Evolutionary conservation across 2,113 vertebrate species (phyloP).

Genomic region (Entosphenus tridentatus): DNA sequence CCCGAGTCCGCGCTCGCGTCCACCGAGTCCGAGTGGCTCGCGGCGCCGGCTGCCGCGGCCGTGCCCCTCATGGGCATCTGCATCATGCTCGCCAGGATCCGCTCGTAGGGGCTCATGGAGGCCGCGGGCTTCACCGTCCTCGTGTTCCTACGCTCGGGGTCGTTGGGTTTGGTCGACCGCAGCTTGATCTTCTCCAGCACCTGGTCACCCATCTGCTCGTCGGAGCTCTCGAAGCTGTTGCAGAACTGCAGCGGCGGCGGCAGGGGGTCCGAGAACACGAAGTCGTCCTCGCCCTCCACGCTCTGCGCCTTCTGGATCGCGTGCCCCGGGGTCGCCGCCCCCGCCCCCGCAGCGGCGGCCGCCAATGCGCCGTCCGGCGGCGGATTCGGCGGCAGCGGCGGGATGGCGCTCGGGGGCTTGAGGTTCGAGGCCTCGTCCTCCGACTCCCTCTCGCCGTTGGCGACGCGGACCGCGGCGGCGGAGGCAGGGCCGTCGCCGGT

Average conservation of each 20-base stretch:
- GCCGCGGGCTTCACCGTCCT: constrained; percentile 20
- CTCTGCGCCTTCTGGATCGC: background rate
- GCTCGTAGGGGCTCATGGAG: constrained; percentile 21
- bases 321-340: background rate
- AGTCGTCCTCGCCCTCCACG: constrained; percentile 79
- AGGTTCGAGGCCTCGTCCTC: background rate
- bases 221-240: constrained; percentile 85
- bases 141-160: constrained; percentile 21
- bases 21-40: constrained; percentile 29
- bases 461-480: background rate
- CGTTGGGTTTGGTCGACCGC: constrained; percentile 20
- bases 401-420: background rate
- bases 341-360: constrained; percentile 1
- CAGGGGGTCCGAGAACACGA: constrained; percentile 68
- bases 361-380: background rate
- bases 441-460: background rate
- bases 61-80: constrained; percentile 23
- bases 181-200: constrained; percentile 33
- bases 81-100: constrained; percentile 28
- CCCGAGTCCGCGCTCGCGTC: constrained; percentile 62
- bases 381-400: background rate
- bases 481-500: background rate
- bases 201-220: constrained; percentile 33
- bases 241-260: constrained; percentile 88
- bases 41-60: background rate